Conservation (phyloP, 2,113 vertebrate species). For the Centropus bengalensis region DNA sequence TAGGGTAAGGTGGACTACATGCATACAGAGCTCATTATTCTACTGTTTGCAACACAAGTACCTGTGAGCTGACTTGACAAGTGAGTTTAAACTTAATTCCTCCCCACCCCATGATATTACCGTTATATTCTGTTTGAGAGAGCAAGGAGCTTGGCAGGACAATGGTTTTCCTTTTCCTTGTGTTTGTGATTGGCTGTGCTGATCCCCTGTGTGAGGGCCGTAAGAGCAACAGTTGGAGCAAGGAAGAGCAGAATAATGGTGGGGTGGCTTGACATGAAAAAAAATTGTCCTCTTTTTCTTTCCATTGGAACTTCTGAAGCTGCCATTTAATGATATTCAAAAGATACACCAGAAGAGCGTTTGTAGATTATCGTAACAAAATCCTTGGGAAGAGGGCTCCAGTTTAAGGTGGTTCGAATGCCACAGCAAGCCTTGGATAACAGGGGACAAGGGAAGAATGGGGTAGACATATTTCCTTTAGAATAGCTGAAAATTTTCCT, state of each 20-base stretch:
- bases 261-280: too few relatives aligned
- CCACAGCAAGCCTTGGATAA: background rate
- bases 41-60: fast-evolving
- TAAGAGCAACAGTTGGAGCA: background rate
- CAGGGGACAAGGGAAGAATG: background rate
- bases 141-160: background rate
- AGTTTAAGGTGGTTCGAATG: background rate
- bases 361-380: background rate
- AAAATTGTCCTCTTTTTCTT: background rate
- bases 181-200: background rate
- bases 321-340: background rate
- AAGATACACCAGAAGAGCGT: background rate
- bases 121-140: background rate
- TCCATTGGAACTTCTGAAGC: background rate
- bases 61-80: background rate
- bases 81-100: background rate
- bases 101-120: background rate
- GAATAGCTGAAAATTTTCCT: background rate
- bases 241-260: background rate
- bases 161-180: background rate
- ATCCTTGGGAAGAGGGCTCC: background rate
- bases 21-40: background rate
- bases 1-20: background rate
- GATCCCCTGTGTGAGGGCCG: fast-evolving
- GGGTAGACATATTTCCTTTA: background rate